Evolutionary conservation across 2,113 vertebrate genomes (phyloP).

Genomic region (Hippocampus barbouri): DNA sequence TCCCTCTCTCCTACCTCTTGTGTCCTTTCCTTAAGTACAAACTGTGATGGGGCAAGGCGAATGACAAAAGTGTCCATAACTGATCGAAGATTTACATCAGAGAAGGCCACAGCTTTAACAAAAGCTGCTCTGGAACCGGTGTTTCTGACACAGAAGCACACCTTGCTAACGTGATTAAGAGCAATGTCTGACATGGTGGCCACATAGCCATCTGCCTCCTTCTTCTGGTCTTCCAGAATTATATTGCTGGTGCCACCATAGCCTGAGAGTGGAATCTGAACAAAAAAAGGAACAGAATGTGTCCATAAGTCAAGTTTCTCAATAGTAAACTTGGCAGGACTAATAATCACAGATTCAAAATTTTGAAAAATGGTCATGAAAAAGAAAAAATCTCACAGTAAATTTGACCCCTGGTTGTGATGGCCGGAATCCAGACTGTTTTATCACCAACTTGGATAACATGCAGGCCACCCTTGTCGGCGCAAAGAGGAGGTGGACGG

Average conservation of each 20-base stretch:
- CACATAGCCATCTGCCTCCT: slow-evolving; percentile 80
- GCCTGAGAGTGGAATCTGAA: slow-evolving; percentile 89
- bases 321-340: not conserved
- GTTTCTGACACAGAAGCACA: slow-evolving; percentile 81
- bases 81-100: slow-evolving; percentile 67
- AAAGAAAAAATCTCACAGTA: slow-evolving; percentile 74
- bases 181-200: slow-evolving; percentile 68
- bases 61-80: slow-evolving; percentile 75
- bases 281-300: not conserved
- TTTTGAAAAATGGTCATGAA: not conserved
- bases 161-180: slow-evolving; percentile 70
- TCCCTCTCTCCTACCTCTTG: slow-evolving; percentile 74
- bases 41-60: slow-evolving; percentile 85
- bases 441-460: slow-evolving; percentile 95
- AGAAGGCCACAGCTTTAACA: slow-evolving; percentile 83
- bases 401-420: slow-evolving; percentile 89
- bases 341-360: not conserved
- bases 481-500: slow-evolving; percentile 83
- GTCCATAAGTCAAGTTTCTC: not conserved
- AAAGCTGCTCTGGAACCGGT: slow-evolving; percentile 89
- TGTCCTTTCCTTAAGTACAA: slow-evolving; percentile 85
- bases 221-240: slow-evolving; percentile 86
- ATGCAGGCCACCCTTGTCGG: slow-evolving; percentile 89
- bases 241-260: slow-evolving; percentile 92
- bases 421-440: slow-evolving; percentile 80